A percentile compares a stretch with the other conserved stretches of the same genome.
phyloP scores from a whole-genome alignment of 2,113 vertebrate species.

The Malurus cyaneus region DNA sequence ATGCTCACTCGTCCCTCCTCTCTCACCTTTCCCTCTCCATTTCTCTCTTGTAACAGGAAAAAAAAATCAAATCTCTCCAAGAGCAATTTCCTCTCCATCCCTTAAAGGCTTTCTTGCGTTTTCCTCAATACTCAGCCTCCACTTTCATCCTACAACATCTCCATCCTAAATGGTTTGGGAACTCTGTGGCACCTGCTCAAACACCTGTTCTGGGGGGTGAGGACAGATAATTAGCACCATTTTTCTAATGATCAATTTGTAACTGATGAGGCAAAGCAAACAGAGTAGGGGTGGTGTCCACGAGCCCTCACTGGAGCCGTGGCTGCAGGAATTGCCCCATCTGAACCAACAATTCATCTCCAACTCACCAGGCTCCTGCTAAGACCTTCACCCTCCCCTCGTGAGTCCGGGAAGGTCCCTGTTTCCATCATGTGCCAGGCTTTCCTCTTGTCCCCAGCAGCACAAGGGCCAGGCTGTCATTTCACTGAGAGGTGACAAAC shows the following conservation, averaged over 20 bases:
- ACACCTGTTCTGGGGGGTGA: not conserved
- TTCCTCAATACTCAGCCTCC: not conserved
- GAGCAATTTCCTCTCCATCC: not conserved
- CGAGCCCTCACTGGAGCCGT: rapidly evolving
- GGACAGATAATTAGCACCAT: not conserved
- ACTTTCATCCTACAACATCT: not conserved
- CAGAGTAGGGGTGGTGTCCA: not conserved
- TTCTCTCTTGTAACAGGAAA: not conserved
- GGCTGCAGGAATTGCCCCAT: not conserved
- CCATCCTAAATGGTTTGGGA: not conserved
- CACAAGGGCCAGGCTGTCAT: not conserved
- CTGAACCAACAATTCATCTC: not conserved
- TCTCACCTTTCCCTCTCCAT: not conserved
- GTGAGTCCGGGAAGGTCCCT: not conserved
- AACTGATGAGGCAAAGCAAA: constrained; percentile 2
- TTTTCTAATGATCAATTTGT: constrained; percentile 10
- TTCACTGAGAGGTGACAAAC: not conserved
- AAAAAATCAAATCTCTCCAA: not conserved
- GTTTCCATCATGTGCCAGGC: not conserved
- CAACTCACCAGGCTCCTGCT: not conserved
- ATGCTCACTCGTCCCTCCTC: not conserved
- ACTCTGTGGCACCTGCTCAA: not conserved
- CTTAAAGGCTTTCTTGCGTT: not conserved
- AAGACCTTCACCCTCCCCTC: not conserved
- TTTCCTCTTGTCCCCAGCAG: not conserved